These are phyloP conservation scores for Sesia bembeciformis DNA, from an alignment of 2,888 invertebrate species.

Conservation along the genomic window DNA sequence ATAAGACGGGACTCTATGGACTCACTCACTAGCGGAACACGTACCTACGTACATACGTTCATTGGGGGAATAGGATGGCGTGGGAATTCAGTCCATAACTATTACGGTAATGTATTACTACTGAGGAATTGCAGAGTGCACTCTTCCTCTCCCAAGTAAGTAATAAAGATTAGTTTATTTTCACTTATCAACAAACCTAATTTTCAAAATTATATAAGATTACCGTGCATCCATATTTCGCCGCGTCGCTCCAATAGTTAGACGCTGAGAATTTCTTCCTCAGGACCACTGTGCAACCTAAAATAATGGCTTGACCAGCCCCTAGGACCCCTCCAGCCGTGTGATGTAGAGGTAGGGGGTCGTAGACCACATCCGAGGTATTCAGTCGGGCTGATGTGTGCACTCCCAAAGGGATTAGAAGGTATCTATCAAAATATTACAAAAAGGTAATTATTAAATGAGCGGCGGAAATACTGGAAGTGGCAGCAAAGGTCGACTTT, in stretches of 20 bases:
- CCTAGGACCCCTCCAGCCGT: slow-evolving; percentile 93
- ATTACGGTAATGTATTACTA: neutral
- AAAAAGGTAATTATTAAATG: no score
- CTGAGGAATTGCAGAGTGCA: neutral
- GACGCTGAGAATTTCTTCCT: slow-evolving; percentile 95
- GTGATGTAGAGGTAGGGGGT: slow-evolving; percentile 94
- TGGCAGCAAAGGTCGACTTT: no score
- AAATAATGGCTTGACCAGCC: slow-evolving; percentile 82
- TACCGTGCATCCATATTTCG: slow-evolving; percentile 91
- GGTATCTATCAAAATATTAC: slow-evolving; percentile 59
- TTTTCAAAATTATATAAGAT: slow-evolving; percentile 16
- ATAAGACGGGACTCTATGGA: no score
- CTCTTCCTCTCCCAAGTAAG: no score
- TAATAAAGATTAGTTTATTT: neutral
- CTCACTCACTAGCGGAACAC: no score
- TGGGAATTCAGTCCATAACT: no score
- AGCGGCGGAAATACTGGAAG: no score
- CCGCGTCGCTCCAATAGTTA: slow-evolving; percentile 94
- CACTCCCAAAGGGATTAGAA: slow-evolving; percentile 79
- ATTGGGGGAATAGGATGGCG: no score
- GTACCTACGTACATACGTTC: no score
- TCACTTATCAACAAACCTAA: neutral
- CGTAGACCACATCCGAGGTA: slow-evolving; percentile 84
- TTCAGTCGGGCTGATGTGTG: slow-evolving; percentile 77
- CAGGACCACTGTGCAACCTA: slow-evolving; percentile 87